Evolutionary conservation across 64 coral and sea anemone species (phyloP).

Genomic region (Montipora cactus): DNA sequence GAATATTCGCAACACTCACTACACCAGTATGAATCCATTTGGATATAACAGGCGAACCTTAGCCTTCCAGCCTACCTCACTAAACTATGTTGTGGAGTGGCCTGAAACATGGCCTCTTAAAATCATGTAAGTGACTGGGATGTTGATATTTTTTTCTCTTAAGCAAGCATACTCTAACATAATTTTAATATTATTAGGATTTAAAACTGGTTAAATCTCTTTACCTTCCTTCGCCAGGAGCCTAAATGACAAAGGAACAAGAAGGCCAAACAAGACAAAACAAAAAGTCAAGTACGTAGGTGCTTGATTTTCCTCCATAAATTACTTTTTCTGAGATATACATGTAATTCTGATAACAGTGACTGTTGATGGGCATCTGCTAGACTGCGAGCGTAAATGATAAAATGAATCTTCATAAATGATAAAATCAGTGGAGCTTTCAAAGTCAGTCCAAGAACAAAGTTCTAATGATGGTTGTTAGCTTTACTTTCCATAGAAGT

Average conservation of each 20-base stretch:
- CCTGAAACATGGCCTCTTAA: constrained; percentile 95
- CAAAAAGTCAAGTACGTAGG: constrained; percentile 28
- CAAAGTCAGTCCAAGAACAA: too few relatives aligned
- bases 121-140: constrained; percentile 71
- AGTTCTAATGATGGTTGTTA: too few relatives aligned
- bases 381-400: too few relatives aligned
- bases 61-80: constrained; percentile 71
- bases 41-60: constrained; percentile 83
- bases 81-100: constrained; percentile 93
- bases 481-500: too few relatives aligned
- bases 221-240: not conserved
- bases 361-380: too few relatives aligned
- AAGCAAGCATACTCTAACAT: too few relatives aligned
- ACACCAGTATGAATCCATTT: constrained; percentile 89
- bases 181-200: too few relatives aligned
- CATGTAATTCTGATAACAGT: too few relatives aligned
- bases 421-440: too few relatives aligned
- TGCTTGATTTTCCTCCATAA: not conserved
- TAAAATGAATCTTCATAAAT: too few relatives aligned
- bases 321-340: too few relatives aligned
- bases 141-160: not conserved
- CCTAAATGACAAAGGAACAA: constrained; percentile 7
- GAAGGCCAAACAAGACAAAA: not conserved
- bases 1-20: constrained; percentile 31
- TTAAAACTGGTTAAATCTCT: not conserved